Base-by-base conservation (phyloP, 2,888 invertebrate genomes). In the Chironomus riparius region DNA sequence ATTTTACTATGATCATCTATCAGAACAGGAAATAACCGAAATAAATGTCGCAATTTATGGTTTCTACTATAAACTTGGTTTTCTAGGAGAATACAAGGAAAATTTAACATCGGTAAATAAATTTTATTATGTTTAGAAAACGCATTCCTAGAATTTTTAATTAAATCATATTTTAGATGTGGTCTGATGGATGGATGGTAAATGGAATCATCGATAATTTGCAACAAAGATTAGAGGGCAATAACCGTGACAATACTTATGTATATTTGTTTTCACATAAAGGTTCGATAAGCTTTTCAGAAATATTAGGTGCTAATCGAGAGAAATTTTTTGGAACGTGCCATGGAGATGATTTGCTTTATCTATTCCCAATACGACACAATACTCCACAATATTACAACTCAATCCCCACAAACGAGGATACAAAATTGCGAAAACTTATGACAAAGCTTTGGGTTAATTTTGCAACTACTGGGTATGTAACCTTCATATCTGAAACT, bases 331-430 rank as follows among this genome's bases (percentile, higher is more conserved):
- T 91, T 79, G 92, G 90, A 88, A 82, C 92, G 0, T 91, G 91
- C 73, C 94, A 94, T 81, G 93, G 92, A 0, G 94, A 94, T 79
- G 94, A 94, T 78, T 83, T 94, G 73, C 91, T 92, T 81, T 91
- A 94, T 81, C 82, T 94, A 10, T 94, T 94, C 81, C 91, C 92
- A 0, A 87, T 91, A 70, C 86, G 86, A 0, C 86, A 87, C 47
- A 48, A 38, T 7, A 22, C 7, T 68, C 82, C 82, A 61, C 80
- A 88, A 5, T 91, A 92, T 80, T 86, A 88, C 0, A 84, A 86
- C 28, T 85, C 87, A 3, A 83, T 86, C 4, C 83, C 88, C 4
- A 87, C 87, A 0, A 81, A 85, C 10, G 83, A 87, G 75, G 92
- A 92, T 80, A 80, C 86, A 13, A 83, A 85, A 79, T 85, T 92